A percentile compares a stretch with the other conserved stretches of the same genome.
Conservation (phyloP, 2,888 invertebrate genomes). For the Hirtodrosophila cameraria region DNA sequence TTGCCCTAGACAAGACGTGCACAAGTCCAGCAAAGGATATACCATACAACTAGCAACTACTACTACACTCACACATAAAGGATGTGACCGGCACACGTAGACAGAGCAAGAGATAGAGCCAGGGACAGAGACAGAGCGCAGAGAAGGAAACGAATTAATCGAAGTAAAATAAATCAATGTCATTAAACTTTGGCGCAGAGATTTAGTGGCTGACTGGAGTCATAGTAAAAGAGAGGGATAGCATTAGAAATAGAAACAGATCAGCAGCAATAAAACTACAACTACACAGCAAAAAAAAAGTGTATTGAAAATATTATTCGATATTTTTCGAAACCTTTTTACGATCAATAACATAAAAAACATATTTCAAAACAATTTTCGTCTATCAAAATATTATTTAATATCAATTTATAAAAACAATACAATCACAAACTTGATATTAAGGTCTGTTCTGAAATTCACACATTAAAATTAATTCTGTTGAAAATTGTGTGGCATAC, state of each 20-base stretch:
- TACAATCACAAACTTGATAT: too few species aligned
- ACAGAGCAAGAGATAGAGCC: not conserved
- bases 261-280: conserved; percentile 21
- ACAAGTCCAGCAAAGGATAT: conserved; percentile 67
- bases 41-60: conserved; percentile 18
- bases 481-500: too few species aligned
- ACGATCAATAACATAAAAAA: too few species aligned
- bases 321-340: too few species aligned
- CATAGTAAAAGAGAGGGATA: conserved; percentile 4
- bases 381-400: too few species aligned
- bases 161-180: conserved; percentile 84
- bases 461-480: too few species aligned
- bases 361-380: too few species aligned
- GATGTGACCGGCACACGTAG: conserved; percentile 53
- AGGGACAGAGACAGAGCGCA: not conserved
- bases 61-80: conserved; percentile 20
- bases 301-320: too few species aligned
- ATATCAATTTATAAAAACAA: too few species aligned
- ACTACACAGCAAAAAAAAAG: too few species aligned
- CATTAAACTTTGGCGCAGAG: conserved; percentile 77
- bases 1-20: conserved; percentile 69
- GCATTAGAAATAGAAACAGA: conserved; percentile 21
- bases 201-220: conserved; percentile 64
- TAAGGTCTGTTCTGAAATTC: too few species aligned
- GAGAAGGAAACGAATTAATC: conserved; percentile 82